Conservation (phyloP, 2,888 invertebrate species). For the Mythimna ferrago region DNA sequence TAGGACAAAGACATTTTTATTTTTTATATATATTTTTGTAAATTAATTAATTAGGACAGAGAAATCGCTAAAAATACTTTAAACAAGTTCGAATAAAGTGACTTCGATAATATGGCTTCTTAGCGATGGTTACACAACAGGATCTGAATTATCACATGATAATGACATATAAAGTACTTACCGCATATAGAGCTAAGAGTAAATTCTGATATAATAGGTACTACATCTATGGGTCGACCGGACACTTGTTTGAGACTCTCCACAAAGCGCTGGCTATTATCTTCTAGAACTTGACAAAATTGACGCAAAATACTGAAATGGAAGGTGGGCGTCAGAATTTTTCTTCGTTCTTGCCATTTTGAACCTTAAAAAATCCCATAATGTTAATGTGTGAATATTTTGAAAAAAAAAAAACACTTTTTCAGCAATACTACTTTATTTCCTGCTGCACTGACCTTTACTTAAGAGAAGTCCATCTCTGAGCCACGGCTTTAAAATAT, state of each 20-base stretch:
- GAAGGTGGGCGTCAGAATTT: slow-evolving; percentile 92
- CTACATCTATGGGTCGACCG: slow-evolving; percentile 83
- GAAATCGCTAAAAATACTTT: too few species aligned
- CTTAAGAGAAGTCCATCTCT: slow-evolving; percentile 89
- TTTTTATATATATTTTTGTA: too few species aligned
- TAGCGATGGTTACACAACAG: too few species aligned
- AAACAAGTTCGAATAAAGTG: too few species aligned
- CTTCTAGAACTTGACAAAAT: slow-evolving; percentile 82
- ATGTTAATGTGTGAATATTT: not conserved
- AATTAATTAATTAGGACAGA: too few species aligned
- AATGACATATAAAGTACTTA: slow-evolving; percentile 63
- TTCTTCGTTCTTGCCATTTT: slow-evolving; percentile 78
- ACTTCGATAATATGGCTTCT: too few species aligned
- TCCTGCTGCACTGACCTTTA: slow-evolving; percentile 66
- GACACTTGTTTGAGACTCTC: slow-evolving; percentile 71
- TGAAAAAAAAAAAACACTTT: too few species aligned
- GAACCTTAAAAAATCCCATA: slow-evolving; percentile 72
- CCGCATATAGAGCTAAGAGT: slow-evolving; percentile 92
- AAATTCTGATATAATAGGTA: slow-evolving; percentile 89
- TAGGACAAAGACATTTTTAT: too few species aligned
- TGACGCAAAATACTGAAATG: slow-evolving; percentile 91
- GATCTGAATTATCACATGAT: too few species aligned
- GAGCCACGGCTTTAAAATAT: slow-evolving; percentile 87
- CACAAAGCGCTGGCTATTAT: slow-evolving; percentile 83
- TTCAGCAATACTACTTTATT: too few species aligned